Base-by-base conservation (phyloP, 1,140 invertebrate genomes). In the Procambarus virginalis region DNA sequence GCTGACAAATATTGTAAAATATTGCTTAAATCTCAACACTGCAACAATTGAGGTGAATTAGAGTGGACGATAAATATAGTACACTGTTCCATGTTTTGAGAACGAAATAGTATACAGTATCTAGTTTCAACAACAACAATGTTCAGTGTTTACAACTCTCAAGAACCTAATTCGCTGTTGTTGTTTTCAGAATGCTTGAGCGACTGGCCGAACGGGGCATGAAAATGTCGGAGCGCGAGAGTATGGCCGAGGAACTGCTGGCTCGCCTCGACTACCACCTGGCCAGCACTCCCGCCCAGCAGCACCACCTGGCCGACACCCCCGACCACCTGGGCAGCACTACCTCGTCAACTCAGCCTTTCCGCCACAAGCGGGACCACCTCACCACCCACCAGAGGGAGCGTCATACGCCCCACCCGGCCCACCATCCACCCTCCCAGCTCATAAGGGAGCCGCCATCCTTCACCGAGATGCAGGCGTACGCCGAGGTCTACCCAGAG, bases 201-300 rank as follows among this genome's bases (percentile, higher is more conserved):
- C 77, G 78, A 45, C 77, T 87, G 60, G 85, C 78, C 46, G 58
- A 48, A n/a, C 85, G 85, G n/a, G 85, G 85, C 20, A 22, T 80
- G 9, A 64, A 70, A 45, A 3, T 46, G 58, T 55, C 58, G 17
- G 85, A 87, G 58, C 85, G 64, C 8, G 77, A 87, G 85, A 55
- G 20, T 46, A 17, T 80, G 45, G 77, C 85, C 77, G 60, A 68
- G 9, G 77, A 87, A 20, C 64, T 87, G 6, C 58, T 87, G 78
- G 60, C 85, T 55, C 77, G 85, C 45, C 45, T 81, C 10, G 78
- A 87, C 9, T 8, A 49, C 77, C 78, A 80, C 85, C n/a, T 20
- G 77, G 68, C 46, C 60, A 73, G 17, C 46, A 80, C 22, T 22
- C 49, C n/a, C 22, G n/a, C 64, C 64, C 34, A n/a, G 8, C 51